phyloP scores from a whole-genome alignment of 2,113 vertebrate species.

The Hippocampus zosterae region DNA sequence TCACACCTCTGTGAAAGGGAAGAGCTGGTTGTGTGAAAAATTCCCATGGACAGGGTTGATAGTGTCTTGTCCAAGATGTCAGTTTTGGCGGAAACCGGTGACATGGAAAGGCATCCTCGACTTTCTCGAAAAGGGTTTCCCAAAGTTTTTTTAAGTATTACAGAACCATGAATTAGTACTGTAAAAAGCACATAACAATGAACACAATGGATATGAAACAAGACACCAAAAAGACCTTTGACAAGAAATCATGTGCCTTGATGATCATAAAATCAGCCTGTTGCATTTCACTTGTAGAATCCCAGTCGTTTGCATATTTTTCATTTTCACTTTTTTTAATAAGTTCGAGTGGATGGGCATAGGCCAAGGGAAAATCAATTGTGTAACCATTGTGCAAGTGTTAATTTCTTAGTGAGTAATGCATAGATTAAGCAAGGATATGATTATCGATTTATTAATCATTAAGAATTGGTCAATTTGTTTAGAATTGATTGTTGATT shows the following conservation, averaged over 20 bases:
- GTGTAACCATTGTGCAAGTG: neutral
- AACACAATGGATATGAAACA: neutral
- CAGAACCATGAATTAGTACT: neutral
- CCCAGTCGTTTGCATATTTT: neutral
- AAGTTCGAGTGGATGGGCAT: neutral
- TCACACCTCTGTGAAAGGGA: constrained; percentile 8
- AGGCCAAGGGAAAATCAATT: neutral
- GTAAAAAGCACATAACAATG: no score
- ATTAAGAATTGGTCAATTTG: neutral
- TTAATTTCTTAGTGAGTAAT: neutral
- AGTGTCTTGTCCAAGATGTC: neutral
- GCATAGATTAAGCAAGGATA: neutral
- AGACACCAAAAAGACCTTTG: neutral
- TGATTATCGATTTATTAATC: neutral
- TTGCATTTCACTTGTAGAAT: neutral
- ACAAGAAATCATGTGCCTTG: neutral
- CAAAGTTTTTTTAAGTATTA: neutral
- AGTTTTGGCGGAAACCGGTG: neutral
- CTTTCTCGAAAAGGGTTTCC: neutral
- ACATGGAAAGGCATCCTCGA: neutral
- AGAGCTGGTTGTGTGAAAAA: constrained; percentile 15
- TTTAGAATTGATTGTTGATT: neutral
- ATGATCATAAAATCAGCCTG: neutral
- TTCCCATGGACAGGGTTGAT: constrained; percentile 7
- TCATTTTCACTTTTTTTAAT: neutral